Conservation (phyloP, 2,113 vertebrate species). For the Oostethus manadensis region DNA sequence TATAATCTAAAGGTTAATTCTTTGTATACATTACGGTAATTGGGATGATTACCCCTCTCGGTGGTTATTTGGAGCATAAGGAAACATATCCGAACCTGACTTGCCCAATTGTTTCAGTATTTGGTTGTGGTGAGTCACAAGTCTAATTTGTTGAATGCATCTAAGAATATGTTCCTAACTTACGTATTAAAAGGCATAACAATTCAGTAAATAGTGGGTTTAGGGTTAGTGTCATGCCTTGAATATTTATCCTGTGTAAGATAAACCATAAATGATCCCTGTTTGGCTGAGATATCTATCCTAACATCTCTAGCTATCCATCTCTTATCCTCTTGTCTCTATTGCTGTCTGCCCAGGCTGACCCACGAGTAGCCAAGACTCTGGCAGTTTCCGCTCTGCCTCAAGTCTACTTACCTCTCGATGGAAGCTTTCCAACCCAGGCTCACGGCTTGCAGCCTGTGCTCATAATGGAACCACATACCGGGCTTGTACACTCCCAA, state of each 20-base stretch:
- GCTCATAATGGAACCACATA: constrained; percentile 83
- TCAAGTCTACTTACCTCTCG: constrained; percentile 75
- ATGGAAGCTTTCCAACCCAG: constrained; percentile 66
- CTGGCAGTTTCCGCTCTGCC: constrained; percentile 55
- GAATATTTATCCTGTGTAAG: too few relatives aligned
- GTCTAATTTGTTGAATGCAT: too few relatives aligned
- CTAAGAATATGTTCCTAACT: not conserved
- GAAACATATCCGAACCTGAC: not conserved
- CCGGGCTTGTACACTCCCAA: constrained; percentile 73
- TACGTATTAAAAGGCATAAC: too few relatives aligned
- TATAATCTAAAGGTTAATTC: not conserved
- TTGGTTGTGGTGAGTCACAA: not conserved
- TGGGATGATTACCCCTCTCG: not conserved
- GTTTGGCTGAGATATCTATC: not conserved
- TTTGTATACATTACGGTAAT: not conserved
- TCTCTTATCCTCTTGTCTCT: constrained; percentile 1
- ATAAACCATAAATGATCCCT: too few relatives aligned
- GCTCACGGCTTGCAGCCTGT: constrained; percentile 80
- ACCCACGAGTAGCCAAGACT: constrained; percentile 63
- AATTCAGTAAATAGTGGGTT: too few relatives aligned
- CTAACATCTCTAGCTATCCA: not conserved
- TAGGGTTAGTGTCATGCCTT: too few relatives aligned
- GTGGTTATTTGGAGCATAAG: not conserved
- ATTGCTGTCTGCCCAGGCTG: constrained; percentile 59
- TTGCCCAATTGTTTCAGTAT: not conserved